phyloP scores from a whole-genome alignment of 1,140 invertebrate species.

The Riptortus pedestris region DNA sequence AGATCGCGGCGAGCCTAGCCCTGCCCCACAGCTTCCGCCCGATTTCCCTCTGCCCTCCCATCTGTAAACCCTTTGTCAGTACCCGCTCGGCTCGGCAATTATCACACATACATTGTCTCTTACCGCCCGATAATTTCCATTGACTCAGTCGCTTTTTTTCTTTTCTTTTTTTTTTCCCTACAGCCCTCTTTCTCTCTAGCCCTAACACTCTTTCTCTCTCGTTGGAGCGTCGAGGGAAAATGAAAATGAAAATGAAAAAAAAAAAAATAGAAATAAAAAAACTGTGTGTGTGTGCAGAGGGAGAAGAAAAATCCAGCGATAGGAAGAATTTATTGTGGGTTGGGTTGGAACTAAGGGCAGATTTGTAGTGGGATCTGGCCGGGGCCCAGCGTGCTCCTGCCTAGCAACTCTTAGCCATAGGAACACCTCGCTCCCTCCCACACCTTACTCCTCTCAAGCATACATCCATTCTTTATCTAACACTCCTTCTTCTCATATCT shows the following conservation, averaged over 20 bases:
- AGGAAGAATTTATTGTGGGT: slow-evolving; percentile 15
- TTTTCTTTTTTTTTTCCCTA: background rate
- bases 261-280: background rate
- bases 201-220: background rate
- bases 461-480: no score
- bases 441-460: no score
- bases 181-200: background rate
- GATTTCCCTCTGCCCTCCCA: slow-evolving; percentile 11
- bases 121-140: slow-evolving; percentile 16
- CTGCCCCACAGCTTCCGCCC: background rate
- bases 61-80: slow-evolving; percentile 14
- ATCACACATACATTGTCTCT: slow-evolving; percentile 16
- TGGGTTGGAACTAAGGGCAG: background rate
- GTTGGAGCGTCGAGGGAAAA: background rate
- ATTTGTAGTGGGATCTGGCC: slow-evolving; percentile 1
- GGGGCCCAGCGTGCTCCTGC: no score
- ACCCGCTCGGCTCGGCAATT: background rate
- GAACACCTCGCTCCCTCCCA: no score
- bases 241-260: background rate
- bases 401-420: no score
- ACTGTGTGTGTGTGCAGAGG: no score
- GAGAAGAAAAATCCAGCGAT: background rate
- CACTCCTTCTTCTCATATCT: no score
- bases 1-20: no score
- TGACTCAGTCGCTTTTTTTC: slow-evolving; percentile 14